These are phyloP conservation scores for Seira sanloemensis DNA, from an alignment of 2,888 invertebrate species.

Conservation along the genomic window DNA sequence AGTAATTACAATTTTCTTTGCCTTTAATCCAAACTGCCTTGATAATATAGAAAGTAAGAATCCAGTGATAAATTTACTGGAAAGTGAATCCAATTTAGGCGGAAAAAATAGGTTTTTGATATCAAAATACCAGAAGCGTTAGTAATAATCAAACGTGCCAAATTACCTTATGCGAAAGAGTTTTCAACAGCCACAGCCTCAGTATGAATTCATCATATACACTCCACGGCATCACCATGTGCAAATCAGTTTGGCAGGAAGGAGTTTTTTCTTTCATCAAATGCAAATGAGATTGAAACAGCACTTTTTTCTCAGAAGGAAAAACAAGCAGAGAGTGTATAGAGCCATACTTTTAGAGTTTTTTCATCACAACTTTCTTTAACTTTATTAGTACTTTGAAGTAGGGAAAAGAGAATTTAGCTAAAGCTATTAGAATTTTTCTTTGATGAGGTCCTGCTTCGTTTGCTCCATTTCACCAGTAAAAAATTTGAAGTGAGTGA, in stretches of 20 bases:
- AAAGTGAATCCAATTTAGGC: too few species aligned
- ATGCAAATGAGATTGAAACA: neutral
- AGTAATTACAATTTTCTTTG: too few species aligned
- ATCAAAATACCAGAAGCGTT: too few species aligned
- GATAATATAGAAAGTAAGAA: too few species aligned
- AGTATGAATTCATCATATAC: neutral
- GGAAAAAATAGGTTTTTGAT: too few species aligned
- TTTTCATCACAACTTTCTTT: too few species aligned
- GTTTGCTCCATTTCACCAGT: neutral
- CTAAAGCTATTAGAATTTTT: neutral
- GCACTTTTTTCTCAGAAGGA: neutral
- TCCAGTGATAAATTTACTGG: too few species aligned
- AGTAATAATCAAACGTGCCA: too few species aligned
- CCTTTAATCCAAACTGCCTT: too few species aligned
- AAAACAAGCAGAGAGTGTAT: neutral
- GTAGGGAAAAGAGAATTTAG: too few species aligned
- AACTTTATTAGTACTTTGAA: neutral
- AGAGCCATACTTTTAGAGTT: neutral
- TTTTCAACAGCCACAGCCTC: too few species aligned
- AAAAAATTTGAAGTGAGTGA: conserved; percentile 8
- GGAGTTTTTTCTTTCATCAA: neutral
- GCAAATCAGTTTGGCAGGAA: neutral
- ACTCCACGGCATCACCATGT: neutral
- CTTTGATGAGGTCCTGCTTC: neutral
- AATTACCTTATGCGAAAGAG: too few species aligned